Conservation (phyloP, 1,140 invertebrate species). For the Euura saliciscinereae region DNA sequence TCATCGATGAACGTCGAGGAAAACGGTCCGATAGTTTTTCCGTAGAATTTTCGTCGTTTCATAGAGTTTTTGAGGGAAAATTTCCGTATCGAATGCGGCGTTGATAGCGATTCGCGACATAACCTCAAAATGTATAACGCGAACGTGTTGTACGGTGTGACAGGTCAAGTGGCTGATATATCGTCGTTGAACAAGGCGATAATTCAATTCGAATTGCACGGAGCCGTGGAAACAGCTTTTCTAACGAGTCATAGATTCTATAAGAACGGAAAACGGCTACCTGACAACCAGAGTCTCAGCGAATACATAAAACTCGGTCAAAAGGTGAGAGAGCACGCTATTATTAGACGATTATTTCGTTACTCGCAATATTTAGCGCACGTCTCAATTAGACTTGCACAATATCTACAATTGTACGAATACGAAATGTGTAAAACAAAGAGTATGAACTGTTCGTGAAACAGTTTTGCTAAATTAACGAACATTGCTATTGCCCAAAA, state of each 20-base stretch:
- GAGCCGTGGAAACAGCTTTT: constrained; percentile 21
- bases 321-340: constrained; percentile 17
- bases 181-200: constrained; percentile 14
- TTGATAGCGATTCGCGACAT: neutral
- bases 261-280: constrained; percentile 27
- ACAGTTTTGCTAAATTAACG: no score
- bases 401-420: no score
- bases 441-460: no score
- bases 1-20: neutral
- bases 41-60: neutral
- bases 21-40: neutral
- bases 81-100: neutral
- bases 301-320: constrained; percentile 23
- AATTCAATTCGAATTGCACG: constrained; percentile 21
- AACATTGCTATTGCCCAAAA: no score
- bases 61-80: no score
- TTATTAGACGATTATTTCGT: no score
- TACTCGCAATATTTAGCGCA: neutral
- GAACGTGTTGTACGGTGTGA: constrained; percentile 11
- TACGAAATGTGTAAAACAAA: no score
- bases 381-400: no score
- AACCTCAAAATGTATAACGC: constrained; percentile 10
- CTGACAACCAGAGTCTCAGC: constrained; percentile 15
- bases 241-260: constrained; percentile 28
- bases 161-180: constrained; percentile 22